Base-by-base conservation (phyloP, 2,797 vertebrate genomes). In the Hydrolagus colliei region DNA sequence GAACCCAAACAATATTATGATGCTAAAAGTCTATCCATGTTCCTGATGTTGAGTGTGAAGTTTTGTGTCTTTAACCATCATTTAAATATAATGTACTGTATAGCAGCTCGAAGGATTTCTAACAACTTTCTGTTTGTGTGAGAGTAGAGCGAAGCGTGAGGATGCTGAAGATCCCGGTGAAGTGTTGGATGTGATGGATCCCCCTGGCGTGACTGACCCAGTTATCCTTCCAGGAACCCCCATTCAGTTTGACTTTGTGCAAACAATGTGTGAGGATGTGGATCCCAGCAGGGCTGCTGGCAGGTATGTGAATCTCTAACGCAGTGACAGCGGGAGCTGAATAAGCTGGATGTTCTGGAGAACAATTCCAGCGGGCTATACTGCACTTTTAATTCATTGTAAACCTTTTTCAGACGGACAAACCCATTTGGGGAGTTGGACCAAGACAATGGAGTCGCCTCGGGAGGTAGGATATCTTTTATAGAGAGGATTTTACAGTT, bases 371-470 rank as follows among this genome's bases (percentile, higher is more conserved):
- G 78, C 16, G 14, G 35, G 10, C 1, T 27, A 27, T 27, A 27
- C 27, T 27, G 27, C 27, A 27, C 52, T 79, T 85, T 78, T 35
- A 2, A 32, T 32, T 1, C 86, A 87, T 84, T 76, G 59, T 87
- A 87, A 27, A 75, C 87, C 0, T 16, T 86, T 89, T 73, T 85
- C 90, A 99, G 98, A 92, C 97, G 97, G 82, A 96, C 94, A 88
- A 99, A 99, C 89, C 98, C 97, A 0, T 99, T 99, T 88, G 98
- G 98, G 74, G 97, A 99, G 89, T 95, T 94, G 0, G 97, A 97
- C 63, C 95, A 96, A 0, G 91, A 94, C 63, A 91, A 91, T 74
- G 90, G 90, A 65, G 80, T 91, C 59, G 90, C 91, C 85, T 92
- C 90, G n/a, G 94, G 97, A 88, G 97, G 97, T 97, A 84, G 89